Percentiles rank a stretch among this genome's conserved stretches.
Evolutionary conservation across 2,888 invertebrate genomes (phyloP).

Genomic region (Ochropacha duplaris): DNA sequence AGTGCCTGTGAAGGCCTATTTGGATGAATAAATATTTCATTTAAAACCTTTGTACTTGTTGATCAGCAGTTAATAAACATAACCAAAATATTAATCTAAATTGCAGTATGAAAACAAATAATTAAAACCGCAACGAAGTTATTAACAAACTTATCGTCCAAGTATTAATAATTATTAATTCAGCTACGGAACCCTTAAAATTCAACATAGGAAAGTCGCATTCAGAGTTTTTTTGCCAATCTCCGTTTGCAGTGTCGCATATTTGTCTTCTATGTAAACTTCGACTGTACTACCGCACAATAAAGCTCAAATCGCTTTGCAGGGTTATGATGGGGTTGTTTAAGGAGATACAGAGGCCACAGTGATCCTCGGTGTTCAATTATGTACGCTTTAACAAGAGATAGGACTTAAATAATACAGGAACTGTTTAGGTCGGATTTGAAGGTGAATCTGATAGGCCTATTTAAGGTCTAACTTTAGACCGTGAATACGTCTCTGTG

Average conservation of each 20-base stretch:
- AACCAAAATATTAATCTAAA: no score
- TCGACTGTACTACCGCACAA: background rate
- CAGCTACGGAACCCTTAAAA: background rate
- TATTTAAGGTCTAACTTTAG: slow-evolving; percentile 26
- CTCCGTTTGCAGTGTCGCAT: slow-evolving; percentile 39
- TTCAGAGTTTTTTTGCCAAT: slow-evolving; percentile 34
- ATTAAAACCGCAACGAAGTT: no score
- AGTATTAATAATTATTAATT: no score
- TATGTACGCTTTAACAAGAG: slow-evolving; percentile 57
- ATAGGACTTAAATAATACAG: slow-evolving; percentile 53
- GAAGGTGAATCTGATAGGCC: slow-evolving; percentile 32
- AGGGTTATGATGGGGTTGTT: slow-evolving; percentile 6
- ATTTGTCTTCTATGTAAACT: slow-evolving; percentile 24
- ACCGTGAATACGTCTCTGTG: background rate
- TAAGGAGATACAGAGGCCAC: slow-evolving; percentile 30
- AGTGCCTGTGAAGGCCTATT: no score
- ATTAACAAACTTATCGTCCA: no score
- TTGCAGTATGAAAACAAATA: no score
- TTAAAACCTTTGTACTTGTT: no score
- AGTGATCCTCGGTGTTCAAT: slow-evolving; percentile 52
- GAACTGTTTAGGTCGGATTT: slow-evolving; percentile 29
- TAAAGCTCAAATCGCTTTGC: slow-evolving; percentile 19
- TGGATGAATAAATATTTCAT: no score
- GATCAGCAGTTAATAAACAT: no score
- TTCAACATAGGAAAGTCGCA: slow-evolving; percentile 3